Base-by-base conservation (phyloP, 2,797 vertebrate genomes). In the Gallinago nigripennis region DNA sequence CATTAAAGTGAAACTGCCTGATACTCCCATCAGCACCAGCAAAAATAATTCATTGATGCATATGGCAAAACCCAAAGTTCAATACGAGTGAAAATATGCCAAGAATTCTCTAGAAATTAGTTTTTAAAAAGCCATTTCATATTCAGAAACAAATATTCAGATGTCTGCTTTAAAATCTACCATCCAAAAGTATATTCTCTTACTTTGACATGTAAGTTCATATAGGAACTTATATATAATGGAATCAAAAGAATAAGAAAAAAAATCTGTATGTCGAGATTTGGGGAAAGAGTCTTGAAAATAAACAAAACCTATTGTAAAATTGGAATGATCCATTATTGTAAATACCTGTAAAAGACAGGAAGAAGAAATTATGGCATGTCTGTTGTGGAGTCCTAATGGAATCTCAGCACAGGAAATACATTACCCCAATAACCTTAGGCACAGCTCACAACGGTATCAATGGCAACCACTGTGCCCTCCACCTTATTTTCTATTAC, bases 401-500 rank as follows among this genome's bases (percentile, higher is more conserved):
- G 69, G 71, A 90, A 92, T 94, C 80, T 82, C 72, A 48, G 75
- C 0, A 0, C 92, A 92, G 79, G 92, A 96, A 88, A 95, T 66
- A 66, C 16, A 82, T 85, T 95, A 95, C 81, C 85, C 82, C 50
- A 58, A 80, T 86, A 96, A 94, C 82, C 92, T 93, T 85, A 93
- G 86, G 89, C 58, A 88, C 48, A 72, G 80, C 92, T 88, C 87
- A 56, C 27, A 61, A 53, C 11, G 46, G 76, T 77, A 88, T 90
- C 90, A 86, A 92, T 53, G 91, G 88, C 79, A 95, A 92, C 92
- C 82, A 72, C 71, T 75, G 33, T 85, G 87, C 56, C 82, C 90
- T 91, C 90, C 81, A 91, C 81, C 90, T 96, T 80, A 68, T 56
- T 95, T 96, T 88, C 87, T 91, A 91, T 75, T 91, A 78, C 46